Conservation (phyloP, 2,888 invertebrate genomes). For the Agrochola circellaris region DNA sequence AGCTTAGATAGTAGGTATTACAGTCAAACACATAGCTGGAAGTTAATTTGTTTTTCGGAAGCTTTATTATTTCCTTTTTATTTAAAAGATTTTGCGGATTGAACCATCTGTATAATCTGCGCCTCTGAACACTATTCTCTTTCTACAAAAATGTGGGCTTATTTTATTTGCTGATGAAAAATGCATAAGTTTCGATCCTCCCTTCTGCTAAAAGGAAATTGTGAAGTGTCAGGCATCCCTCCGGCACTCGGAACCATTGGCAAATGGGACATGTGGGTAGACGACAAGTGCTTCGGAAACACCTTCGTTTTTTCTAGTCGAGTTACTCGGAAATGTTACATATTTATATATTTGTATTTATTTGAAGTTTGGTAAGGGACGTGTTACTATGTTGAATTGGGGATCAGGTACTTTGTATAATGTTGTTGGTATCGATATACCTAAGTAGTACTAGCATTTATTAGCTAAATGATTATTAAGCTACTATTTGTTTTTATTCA, state of each 20-base stretch:
- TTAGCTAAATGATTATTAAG: background rate
- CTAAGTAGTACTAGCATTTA: background rate
- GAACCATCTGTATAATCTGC: no score
- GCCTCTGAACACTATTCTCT: background rate
- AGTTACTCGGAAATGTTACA: constrained; percentile 46
- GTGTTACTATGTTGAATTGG: constrained; percentile 13
- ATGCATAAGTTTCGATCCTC: constrained; percentile 71
- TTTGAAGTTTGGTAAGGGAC: constrained; percentile 20
- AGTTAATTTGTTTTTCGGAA: no score
- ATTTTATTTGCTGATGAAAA: constrained; percentile 76
- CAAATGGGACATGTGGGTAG: constrained; percentile 54
- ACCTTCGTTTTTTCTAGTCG: constrained; percentile 48
- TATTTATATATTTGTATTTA: constrained; percentile 59
- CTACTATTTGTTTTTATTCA: background rate
- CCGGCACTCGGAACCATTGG: constrained; percentile 51
- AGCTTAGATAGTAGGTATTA: no score
- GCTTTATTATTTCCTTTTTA: no score
- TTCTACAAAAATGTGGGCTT: constrained; percentile 60
- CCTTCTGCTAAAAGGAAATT: constrained; percentile 45
- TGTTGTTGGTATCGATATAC: background rate
- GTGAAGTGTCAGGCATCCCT: constrained; percentile 49
- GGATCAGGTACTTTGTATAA: background rate
- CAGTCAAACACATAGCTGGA: no score
- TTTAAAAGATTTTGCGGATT: no score
- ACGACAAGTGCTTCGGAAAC: constrained; percentile 47